Base-by-base conservation (phyloP, 2,797 vertebrate genomes). In the Catharus ustulatus region DNA sequence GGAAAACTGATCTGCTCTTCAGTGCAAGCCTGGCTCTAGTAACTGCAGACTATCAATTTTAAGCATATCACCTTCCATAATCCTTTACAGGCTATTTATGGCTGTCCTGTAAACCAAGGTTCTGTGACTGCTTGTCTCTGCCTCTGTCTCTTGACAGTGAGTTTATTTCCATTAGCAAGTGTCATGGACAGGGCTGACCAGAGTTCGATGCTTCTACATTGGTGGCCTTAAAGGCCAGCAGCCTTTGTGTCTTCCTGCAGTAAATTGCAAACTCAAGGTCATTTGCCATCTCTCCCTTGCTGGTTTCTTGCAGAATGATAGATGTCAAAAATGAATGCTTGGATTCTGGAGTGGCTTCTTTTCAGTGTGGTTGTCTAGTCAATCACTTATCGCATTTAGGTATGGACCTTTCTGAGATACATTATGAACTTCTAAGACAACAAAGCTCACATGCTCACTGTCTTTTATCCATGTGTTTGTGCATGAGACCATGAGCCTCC, bases 131-230 rank as follows among this genome's bases (percentile, higher is more conserved):
- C 11, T 78, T 67, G 9, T 64, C 23, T 73, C 26, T 83, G 66
- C 61, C 23, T 73, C 26, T 83, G 66, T 26, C 40, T 66, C 30
- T 76, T 34, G 58, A 27, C 7, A 2, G 5, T 15, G 4, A 20
- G 34, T 55, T 66, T 45, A 45, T 45, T 11, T 78, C 45, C 49
- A 10, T 63, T 13, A 67, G 27, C 7, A 46, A 51, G 17, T 1
- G 4, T 40, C 51, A 11, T 17, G n/a, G 51, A 24, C 46, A 46
- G n/a, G 34, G 5, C 45, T 82, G 58, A 64, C 12, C 26, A 63
- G 12, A 32, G 18, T 8, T 15, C 0, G 4, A 30, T 36, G 6
- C 36, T 14, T 67, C 67, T 36, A 45, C 0, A 1, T 7, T 6
- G 6, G 6, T 20, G n/a, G 2, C 26, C 84, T 32, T 54, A 40